A percentile compares a stretch with the other conserved stretches of the same genome.
phyloP scores from a whole-genome alignment of 1,140 invertebrate genomes.

The Ceratina australensis region DNA sequence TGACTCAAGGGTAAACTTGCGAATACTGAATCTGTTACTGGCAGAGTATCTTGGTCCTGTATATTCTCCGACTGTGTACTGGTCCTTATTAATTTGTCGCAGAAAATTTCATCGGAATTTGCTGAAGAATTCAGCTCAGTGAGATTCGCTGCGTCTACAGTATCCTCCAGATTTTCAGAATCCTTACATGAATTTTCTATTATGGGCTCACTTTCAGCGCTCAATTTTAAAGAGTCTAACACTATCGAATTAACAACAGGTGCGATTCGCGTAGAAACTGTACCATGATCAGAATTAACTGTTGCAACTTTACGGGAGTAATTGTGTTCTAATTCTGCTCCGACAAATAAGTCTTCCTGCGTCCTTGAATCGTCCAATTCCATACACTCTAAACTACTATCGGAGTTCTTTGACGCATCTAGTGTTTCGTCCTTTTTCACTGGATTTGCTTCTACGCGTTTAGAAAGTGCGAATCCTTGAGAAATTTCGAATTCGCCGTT shows the following conservation, averaged over 20 bases:
- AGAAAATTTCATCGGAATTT: slow-evolving; percentile 60
- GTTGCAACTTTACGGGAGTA: neutral
- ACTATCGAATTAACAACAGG: slow-evolving; percentile 34
- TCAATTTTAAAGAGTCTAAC: slow-evolving; percentile 45
- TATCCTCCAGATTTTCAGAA: slow-evolving; percentile 67
- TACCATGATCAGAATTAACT: slow-evolving; percentile 13
- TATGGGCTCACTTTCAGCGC: slow-evolving; percentile 53
- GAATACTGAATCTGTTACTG: slow-evolving; percentile 72
- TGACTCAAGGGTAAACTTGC: slow-evolving; percentile 60
- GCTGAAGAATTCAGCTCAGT: slow-evolving; percentile 56
- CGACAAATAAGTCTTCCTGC: slow-evolving; percentile 65
- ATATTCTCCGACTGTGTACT: slow-evolving; percentile 56
- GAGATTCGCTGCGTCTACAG: slow-evolving; percentile 66
- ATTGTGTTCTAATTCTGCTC: slow-evolving; percentile 1
- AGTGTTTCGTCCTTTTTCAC: neutral
- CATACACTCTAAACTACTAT: neutral
- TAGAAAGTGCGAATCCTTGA: neutral
- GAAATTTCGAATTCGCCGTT: slow-evolving; percentile 30
- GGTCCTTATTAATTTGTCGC: slow-evolving; percentile 50
- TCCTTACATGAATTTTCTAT: slow-evolving; percentile 35
- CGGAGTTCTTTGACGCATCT: neutral
- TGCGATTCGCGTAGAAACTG: neutral
- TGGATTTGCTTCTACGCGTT: neutral
- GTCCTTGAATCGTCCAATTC: slow-evolving; percentile 36
- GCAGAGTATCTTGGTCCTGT: slow-evolving; percentile 66